A percentile compares a stretch with the other conserved stretches of the same genome.
Evolutionary conservation across 2,888 invertebrate genomes (phyloP).

Genomic region (Tethea ocularis): DNA sequence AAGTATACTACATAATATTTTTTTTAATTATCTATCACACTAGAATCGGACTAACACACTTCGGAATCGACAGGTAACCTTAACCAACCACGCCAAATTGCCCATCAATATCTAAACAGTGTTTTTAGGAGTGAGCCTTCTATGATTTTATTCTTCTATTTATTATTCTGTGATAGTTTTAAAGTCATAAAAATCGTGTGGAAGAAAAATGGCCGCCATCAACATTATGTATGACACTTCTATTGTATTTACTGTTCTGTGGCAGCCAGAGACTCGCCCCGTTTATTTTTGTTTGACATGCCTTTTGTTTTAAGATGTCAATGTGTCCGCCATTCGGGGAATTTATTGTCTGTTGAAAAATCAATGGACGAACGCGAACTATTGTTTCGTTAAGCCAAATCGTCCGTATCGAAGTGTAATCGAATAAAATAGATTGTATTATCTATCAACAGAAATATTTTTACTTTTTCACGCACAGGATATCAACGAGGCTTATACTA

Average conservation of each 20-base stretch:
- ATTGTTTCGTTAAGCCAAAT: background rate
- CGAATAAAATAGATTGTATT: background rate
- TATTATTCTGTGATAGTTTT: no score
- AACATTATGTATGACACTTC: background rate
- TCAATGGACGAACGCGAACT: background rate
- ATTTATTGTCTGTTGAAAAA: conserved; percentile 2
- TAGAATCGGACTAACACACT: no score
- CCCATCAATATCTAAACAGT: no score
- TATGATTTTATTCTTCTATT: no score
- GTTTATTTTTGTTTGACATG: conserved; percentile 1
- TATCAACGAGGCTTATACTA: no score
- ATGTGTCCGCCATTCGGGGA: background rate
- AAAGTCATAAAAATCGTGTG: no score
- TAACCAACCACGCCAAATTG: no score
- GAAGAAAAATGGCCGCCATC: background rate
- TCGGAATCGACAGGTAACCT: no score
- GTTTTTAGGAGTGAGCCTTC: no score
- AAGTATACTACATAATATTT: no score
- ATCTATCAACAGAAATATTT: no score
- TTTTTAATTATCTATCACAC: no score
- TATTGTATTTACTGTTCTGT: background rate
- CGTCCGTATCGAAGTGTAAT: background rate
- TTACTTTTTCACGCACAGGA: background rate
- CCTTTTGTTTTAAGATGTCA: conserved; percentile 3
- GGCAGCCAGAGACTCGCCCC: background rate